Base-by-base conservation (phyloP, 53 echinoderm and acorn worm genomes). In the Paracentrotus lividus region DNA sequence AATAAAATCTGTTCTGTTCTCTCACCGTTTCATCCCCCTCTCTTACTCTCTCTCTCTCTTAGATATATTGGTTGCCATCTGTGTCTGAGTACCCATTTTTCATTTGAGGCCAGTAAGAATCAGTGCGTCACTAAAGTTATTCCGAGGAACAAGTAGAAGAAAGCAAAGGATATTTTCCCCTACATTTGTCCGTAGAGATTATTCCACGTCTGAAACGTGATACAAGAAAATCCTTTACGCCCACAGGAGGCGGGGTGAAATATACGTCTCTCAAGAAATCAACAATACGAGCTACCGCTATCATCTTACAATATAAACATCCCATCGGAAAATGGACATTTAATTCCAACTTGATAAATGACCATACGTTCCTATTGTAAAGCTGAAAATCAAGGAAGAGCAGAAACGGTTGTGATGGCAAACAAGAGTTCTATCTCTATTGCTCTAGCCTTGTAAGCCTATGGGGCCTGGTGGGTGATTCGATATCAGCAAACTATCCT, bases 331-430 rank as follows among this genome's bases (percentile, higher is more conserved):
- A 86, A 56, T 86, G 86, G 86, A 86, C 86, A 86, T 86, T 86
- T 86, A 86, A 86, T 86, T 86, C 86, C 86, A 34, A 53, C 86
- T 86, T 86, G 86, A 86, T 86, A 56, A 86, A 56, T 56, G 86
- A 53, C 56, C 56, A 56, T 86, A 55, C 54, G 16, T 38, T 55
- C 24, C 36, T 55, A 47, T 81, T 49, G 49, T 81, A 14, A 24
- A 36, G 42, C 76, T 42, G n/a, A 40, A 16, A 81, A 47, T 27
- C 45, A 81, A 81, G 47, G 44, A 81, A 81, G 27, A 47, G 47
- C 47, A 81, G 49, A 33, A 47, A 26, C 47, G 47, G 81, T 81
- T 81, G 81, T 81, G 81, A 47, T 45, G 40, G 81, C 81, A 81
- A 81, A 81, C 81, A 81, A 45, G 81, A 20, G 45, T 45, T 42